Conservation (phyloP, 2,113 vertebrate species). For the Orycteropus afer region DNA sequence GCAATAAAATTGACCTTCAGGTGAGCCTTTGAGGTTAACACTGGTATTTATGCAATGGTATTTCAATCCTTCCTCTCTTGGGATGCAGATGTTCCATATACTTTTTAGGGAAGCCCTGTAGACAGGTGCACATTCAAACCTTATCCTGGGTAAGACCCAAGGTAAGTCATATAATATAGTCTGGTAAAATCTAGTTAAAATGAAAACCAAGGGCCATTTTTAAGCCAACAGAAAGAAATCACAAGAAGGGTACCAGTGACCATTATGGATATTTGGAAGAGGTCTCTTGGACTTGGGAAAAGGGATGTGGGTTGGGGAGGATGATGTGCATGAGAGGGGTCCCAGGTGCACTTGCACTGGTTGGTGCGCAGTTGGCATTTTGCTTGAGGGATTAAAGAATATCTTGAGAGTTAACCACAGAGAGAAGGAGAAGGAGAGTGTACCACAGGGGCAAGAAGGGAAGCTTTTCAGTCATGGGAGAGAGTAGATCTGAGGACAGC, state of each 20-base stretch:
- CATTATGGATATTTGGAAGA: neutral
- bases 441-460: neutral
- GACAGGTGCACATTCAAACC: neutral
- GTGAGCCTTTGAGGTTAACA: neutral
- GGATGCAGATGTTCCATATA: neutral
- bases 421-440: neutral
- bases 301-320: neutral
- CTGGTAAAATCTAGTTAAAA: neutral
- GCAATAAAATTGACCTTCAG: neutral
- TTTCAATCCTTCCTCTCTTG: neutral
- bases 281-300: neutral
- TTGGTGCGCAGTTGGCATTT: neutral
- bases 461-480: neutral
- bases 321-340: neutral
- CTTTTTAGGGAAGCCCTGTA: neutral
- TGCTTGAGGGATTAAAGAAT: neutral
- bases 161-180: neutral
- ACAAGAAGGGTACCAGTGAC: neutral
- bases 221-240: neutral
- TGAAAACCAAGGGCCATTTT: neutral
- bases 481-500: neutral
- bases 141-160: neutral
- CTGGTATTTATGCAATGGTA: neutral
- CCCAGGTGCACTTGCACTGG: neutral
- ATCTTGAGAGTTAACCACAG: neutral